A percentile compares a stretch with the other conserved stretches of the same genome.
phyloP scores from a whole-genome alignment of 2,797 vertebrate genomes.

The Thaleichthys pacificus region DNA sequence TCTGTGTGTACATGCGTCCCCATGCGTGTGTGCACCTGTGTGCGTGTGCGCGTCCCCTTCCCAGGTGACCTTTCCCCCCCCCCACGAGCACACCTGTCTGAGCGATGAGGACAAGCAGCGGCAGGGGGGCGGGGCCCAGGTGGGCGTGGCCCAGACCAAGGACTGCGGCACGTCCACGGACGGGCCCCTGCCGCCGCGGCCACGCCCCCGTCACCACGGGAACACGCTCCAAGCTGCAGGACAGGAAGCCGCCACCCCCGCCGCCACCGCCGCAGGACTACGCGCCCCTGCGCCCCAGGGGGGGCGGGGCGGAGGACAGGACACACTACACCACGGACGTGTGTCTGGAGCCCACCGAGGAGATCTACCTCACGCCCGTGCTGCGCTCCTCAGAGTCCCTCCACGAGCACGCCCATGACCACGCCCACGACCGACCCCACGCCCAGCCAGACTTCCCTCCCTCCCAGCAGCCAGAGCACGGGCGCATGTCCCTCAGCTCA shows the following conservation, averaged over 20 bases:
- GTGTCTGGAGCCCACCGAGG: slow-evolving; percentile 90
- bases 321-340: slow-evolving; percentile 89
- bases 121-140: slow-evolving; percentile 74
- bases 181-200: slow-evolving; percentile 82
- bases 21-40: slow-evolving; percentile 15
- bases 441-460: slow-evolving; percentile 70
- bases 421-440: slow-evolving; percentile 58
- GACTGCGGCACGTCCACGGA: slow-evolving; percentile 94
- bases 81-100: slow-evolving; percentile 91
- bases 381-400: slow-evolving; percentile 81
- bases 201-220: slow-evolving; percentile 65
- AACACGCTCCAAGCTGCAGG: slow-evolving; percentile 65
- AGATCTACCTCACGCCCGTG: slow-evolving; percentile 93
- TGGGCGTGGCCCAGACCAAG: slow-evolving; percentile 86
- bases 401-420: slow-evolving; percentile 63
- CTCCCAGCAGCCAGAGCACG: slow-evolving; percentile 85
- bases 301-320: slow-evolving; percentile 77
- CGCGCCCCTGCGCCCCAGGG: slow-evolving; percentile 56
- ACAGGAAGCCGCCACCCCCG: slow-evolving; percentile 64
- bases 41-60: slow-evolving; percentile 1
- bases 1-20: slow-evolving; percentile 14
- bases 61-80: slow-evolving; percentile 89
- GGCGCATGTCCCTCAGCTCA: slow-evolving; percentile 92
- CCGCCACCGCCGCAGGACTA: slow-evolving; percentile 64
- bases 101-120: slow-evolving; percentile 92